Percentiles rank a stretch among this genome's conserved stretches.
Conservation (phyloP, 2,797 vertebrate genomes). For the Poeciliopsis paucimaculata region DNA sequence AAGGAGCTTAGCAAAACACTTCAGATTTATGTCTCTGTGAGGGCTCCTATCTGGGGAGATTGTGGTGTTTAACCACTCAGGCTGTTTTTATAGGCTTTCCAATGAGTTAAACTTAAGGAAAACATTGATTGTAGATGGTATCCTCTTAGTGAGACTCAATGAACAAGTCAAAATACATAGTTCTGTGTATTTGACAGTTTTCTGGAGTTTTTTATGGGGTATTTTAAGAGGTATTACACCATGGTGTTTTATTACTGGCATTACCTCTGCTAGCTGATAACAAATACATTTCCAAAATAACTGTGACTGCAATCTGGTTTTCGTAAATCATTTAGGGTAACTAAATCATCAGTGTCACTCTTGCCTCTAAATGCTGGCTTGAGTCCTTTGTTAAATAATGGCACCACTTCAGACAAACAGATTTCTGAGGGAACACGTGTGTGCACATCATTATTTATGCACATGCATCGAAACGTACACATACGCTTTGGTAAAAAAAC, state of each 20-base stretch:
- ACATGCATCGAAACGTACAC: slow-evolving; percentile 35
- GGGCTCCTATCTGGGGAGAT: slow-evolving; percentile 55
- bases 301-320: slow-evolving; percentile 28
- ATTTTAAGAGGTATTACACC: not conserved
- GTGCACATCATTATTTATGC: slow-evolving; percentile 46
- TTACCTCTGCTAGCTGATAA: not conserved
- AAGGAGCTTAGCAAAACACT: slow-evolving; percentile 71
- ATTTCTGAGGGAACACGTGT: slow-evolving; percentile 63
- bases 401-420: slow-evolving; percentile 68
- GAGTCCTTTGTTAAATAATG: slow-evolving; percentile 67
- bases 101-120: slow-evolving; percentile 53
- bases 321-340: slow-evolving; percentile 44
- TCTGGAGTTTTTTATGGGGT: not conserved
- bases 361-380: slow-evolving; percentile 61
- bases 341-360: slow-evolving; percentile 62
- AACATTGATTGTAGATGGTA: slow-evolving; percentile 27
- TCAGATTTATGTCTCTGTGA: slow-evolving; percentile 71
- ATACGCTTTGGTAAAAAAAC: slow-evolving; percentile 25
- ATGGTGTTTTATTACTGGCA: not conserved
- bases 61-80: slow-evolving; percentile 50
- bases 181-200: not conserved
- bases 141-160: not conserved
- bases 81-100: slow-evolving; percentile 50
- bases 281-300: slow-evolving; percentile 29
- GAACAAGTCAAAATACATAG: not conserved